Percentiles rank a stretch among this genome's conserved stretches.
These are phyloP conservation scores for Chondrilla cf. caribensis DNA, from an alignment of 37 sponge, comb jelly and placozoan genomes.

Conservation along the genomic window DNA sequence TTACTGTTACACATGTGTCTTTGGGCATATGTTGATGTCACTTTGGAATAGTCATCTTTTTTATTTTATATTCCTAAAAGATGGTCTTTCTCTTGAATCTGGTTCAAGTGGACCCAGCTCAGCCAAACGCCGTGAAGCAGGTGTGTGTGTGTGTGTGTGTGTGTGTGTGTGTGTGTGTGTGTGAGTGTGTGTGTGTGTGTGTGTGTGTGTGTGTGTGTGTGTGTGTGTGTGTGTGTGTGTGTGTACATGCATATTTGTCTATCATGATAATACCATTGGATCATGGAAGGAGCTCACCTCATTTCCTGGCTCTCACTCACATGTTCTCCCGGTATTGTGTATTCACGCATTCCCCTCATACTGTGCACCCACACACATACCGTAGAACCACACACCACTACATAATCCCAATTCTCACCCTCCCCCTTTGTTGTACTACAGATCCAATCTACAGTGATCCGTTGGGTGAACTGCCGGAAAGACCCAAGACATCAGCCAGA, in stretches of 20 bases:
- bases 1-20: no score
- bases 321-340: no score
- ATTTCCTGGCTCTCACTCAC: no score
- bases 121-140: conserved; percentile 28
- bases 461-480: conserved; percentile 76
- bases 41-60: neutral
- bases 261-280: no score
- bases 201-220: conserved; percentile 17
- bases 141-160: conserved; percentile 16
- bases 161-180: conserved; percentile 13
- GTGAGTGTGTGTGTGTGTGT: conserved; percentile 14
- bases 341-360: no score
- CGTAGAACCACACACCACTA: no score
- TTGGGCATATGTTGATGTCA: no score
- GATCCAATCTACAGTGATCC: conserved; percentile 89
- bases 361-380: no score
- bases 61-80: neutral
- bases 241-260: no score
- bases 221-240: neutral
- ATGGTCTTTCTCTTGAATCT: neutral
- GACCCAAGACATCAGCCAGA: conserved; percentile 76
- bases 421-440: neutral
- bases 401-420: no score
- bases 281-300: no score
- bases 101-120: conserved; percentile 25